phyloP scores from a whole-genome alignment of 2,797 vertebrate species.

The Paramormyrops hopkinsi region DNA sequence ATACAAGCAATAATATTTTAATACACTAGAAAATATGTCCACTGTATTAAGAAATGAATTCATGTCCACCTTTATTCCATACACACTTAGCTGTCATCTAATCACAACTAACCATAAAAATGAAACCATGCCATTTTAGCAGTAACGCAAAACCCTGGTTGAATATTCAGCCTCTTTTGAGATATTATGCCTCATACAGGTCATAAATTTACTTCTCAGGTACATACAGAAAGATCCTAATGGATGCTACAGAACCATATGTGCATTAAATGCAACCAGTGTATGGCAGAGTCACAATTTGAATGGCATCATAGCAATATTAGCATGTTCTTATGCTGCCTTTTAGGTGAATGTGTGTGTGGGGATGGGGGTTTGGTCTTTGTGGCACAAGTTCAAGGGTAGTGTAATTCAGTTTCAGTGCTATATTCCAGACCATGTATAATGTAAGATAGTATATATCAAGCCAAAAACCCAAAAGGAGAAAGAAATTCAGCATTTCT shows the following conservation, averaged over 20 bases:
- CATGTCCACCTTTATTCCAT: neutral
- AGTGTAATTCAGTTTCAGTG: neutral
- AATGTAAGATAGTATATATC: neutral
- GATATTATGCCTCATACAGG: neutral
- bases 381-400: neutral
- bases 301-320: neutral
- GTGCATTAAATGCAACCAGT: neutral
- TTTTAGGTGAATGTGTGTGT: neutral
- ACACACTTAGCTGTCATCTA: neutral
- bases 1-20: neutral
- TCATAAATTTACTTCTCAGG: neutral
- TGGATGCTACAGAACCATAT: neutral
- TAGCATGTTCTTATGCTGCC: neutral
- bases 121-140: neutral
- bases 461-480: neutral
- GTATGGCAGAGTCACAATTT: neutral
- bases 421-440: neutral
- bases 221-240: neutral
- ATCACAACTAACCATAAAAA: neutral
- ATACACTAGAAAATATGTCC: neutral
- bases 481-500: neutral
- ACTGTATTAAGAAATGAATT: neutral
- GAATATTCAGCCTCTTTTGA: neutral
- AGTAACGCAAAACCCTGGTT: neutral
- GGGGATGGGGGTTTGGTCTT: neutral